These are phyloP conservation scores for Rhodophaea formosa DNA, from an alignment of 2,888 invertebrate genomes.

Conservation along the genomic window DNA sequence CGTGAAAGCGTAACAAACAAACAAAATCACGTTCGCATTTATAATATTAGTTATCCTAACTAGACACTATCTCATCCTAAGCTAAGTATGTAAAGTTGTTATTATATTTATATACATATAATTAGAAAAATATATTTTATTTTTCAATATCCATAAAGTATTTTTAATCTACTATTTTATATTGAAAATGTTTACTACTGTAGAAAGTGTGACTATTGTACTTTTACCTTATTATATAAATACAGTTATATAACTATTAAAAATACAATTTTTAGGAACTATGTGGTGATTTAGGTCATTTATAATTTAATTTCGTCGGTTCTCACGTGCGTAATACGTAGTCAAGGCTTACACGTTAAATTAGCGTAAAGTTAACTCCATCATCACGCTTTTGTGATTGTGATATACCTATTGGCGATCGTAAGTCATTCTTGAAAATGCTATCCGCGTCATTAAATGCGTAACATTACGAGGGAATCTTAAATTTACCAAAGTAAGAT, in stretches of 20 bases:
- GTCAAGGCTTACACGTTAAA: background rate
- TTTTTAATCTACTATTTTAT: no score
- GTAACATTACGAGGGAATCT: background rate
- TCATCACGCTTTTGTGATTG: constrained; percentile 1
- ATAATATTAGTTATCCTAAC: no score
- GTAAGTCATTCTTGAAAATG: background rate
- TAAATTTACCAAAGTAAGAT: background rate
- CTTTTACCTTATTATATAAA: background rate
- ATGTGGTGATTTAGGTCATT: background rate
- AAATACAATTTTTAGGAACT: background rate
- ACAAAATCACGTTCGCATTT: no score
- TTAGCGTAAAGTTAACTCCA: constrained; percentile 6
- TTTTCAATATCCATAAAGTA: no score
- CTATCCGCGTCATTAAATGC: background rate
- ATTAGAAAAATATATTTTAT: no score
- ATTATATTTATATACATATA: no score
- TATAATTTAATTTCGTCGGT: background rate
- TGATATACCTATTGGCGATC: background rate
- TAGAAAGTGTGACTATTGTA: background rate
- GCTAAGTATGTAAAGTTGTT: no score
- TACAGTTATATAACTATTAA: background rate
- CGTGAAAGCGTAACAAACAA: no score
- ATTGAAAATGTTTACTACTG: no score
- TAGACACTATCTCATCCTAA: no score
- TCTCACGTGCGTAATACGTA: background rate